Conservation (phyloP, 2,888 invertebrate species). For the Abscondita cerata region DNA sequence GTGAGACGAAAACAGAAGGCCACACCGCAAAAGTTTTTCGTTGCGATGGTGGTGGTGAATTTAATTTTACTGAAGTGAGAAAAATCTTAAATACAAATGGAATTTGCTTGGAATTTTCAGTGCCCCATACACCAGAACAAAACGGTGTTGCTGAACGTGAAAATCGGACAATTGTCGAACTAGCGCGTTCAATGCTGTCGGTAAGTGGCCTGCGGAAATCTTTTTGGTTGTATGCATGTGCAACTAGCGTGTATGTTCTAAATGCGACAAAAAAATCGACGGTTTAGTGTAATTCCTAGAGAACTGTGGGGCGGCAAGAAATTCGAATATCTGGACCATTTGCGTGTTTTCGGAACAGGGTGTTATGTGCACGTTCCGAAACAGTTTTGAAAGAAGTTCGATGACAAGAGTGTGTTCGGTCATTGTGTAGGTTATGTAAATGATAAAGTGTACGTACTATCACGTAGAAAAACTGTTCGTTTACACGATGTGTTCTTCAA, state of each 20-base stretch:
- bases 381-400: conserved; percentile 21
- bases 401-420: conserved; percentile 20
- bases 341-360: conserved; percentile 34
- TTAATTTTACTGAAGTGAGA: conserved; percentile 15
- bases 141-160: conserved; percentile 27
- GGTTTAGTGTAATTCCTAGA: conserved; percentile 20
- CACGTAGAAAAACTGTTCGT: conserved; percentile 2
- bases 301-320: conserved; percentile 30
- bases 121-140: conserved; percentile 35
- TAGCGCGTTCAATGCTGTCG: conserved; percentile 4
- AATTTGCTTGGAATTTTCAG: conserved; percentile 20
- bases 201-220: conserved; percentile 6
- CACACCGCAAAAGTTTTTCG: conserved; percentile 16
- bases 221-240: conserved; percentile 4
- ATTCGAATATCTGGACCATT: conserved; percentile 27
- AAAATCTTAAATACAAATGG: conserved; percentile 17
- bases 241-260: conserved; percentile 32
- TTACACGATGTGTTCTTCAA: too few species aligned
- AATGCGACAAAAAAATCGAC: conserved; percentile 30
- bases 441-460: background rate
- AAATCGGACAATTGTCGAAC: conserved; percentile 4
- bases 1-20: conserved; percentile 28
- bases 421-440: too few species aligned
- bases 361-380: too few species aligned
- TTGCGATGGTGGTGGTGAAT: conserved; percentile 24